A percentile compares a stretch with the other conserved stretches of the same genome.
Conservation (phyloP, 1,140 invertebrate species). For the Diorhabda carinulata region DNA sequence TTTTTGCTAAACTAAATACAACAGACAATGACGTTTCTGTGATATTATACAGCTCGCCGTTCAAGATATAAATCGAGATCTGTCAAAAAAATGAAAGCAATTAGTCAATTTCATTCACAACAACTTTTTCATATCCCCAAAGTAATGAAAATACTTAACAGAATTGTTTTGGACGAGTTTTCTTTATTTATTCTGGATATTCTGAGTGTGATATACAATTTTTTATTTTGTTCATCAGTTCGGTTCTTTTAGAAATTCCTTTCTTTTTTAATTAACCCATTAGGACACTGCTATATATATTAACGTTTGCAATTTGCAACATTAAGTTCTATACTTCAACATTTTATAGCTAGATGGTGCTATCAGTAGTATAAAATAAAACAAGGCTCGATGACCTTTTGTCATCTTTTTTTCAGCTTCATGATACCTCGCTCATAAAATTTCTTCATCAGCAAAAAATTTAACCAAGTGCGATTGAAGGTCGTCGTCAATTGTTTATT, state of each 20-base stretch:
- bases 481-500: too few relatives aligned
- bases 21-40: too few relatives aligned
- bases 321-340: too few relatives aligned
- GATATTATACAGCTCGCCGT: too few relatives aligned
- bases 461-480: too few relatives aligned
- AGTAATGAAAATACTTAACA: conserved; percentile 4
- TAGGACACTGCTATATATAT: neutral
- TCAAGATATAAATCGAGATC: conserved; percentile 2
- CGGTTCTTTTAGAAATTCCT: neutral
- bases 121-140: conserved; percentile 1
- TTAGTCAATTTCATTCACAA: conserved; percentile 11
- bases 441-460: too few relatives aligned
- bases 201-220: neutral
- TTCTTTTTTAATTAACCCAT: neutral
- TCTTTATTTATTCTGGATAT: neutral
- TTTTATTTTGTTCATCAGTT: neutral
- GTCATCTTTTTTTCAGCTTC: too few relatives aligned
- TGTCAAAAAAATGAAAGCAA: conserved; percentile 7
- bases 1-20: too few relatives aligned
- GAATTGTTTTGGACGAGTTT: neutral
- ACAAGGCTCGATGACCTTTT: too few relatives aligned
- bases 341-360: too few relatives aligned
- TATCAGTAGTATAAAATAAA: too few relatives aligned
- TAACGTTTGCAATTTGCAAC: neutral
- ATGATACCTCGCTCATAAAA: too few relatives aligned